Conservation (phyloP, 2,113 vertebrate genomes). For the Leucopsar rothschildi region DNA sequence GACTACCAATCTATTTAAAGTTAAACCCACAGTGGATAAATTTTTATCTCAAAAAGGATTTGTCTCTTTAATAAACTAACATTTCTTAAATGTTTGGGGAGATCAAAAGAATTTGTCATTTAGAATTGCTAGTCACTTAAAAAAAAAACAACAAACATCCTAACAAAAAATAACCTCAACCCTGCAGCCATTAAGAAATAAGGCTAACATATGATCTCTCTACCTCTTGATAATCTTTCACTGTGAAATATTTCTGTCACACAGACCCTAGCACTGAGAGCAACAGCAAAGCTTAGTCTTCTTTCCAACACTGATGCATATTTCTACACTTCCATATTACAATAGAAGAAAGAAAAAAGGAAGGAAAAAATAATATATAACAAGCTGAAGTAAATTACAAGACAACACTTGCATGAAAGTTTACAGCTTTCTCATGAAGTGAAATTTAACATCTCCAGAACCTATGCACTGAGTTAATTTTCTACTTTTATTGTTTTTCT, state of each 20-base stretch:
- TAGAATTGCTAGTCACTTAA: neutral
- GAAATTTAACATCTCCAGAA: conserved; percentile 60
- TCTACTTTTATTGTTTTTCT: conserved; percentile 64
- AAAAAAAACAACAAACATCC: neutral
- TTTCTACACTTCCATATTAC: neutral
- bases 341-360: neutral
- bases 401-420: conserved; percentile 8
- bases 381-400: neutral
- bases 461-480: neutral
- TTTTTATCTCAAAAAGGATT: neutral
- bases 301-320: neutral
- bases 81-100: neutral
- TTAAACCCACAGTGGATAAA: neutral
- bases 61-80: neutral
- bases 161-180: neutral
- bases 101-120: neutral
- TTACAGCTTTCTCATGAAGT: conserved; percentile 59
- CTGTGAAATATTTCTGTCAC: neutral
- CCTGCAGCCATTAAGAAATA: neutral
- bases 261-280: neutral
- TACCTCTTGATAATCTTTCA: neutral
- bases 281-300: neutral
- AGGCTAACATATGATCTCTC: neutral
- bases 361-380: neutral
- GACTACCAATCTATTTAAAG: conserved; percentile 37